Evolutionary conservation across 2,888 invertebrate species (phyloP).

Genomic region (Ophion ellenae): DNA sequence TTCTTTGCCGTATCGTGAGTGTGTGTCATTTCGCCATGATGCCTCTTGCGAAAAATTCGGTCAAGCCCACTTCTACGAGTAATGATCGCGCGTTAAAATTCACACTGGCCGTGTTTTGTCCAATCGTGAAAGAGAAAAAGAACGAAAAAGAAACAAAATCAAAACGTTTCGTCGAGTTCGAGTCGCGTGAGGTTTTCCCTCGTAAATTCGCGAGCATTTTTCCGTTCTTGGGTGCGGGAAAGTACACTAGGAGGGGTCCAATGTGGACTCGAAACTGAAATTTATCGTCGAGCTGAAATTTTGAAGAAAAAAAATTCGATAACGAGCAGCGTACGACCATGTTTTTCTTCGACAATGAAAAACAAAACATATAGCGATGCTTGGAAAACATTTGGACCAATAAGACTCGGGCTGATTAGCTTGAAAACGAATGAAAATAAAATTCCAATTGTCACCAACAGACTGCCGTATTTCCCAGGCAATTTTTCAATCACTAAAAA

Average conservation of each 20-base stretch:
- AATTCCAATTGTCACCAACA: too few relatives aligned
- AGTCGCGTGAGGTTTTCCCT: slow-evolving; percentile 64
- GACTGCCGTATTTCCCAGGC: neutral
- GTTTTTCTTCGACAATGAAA: neutral
- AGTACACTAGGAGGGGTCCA: neutral
- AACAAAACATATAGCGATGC: neutral
- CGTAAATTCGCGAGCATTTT: slow-evolving; percentile 28
- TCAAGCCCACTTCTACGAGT: slow-evolving; percentile 4
- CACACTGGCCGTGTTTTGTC: slow-evolving; percentile 12
- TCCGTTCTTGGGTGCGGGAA: neutral
- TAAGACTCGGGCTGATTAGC: too few relatives aligned
- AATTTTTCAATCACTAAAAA: neutral
- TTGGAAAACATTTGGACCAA: neutral
- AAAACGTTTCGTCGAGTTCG: slow-evolving; percentile 65
- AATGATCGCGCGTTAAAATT: neutral
- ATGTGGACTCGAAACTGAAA: neutral
- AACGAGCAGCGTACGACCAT: neutral
- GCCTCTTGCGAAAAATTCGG: neutral
- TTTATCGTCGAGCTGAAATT: neutral
- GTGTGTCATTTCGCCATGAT: neutral
- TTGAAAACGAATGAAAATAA: too few relatives aligned
- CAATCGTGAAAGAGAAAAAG: slow-evolving; percentile 3
- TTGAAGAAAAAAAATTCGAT: neutral
- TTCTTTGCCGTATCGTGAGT: neutral
- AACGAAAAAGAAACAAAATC: slow-evolving; percentile 7